A percentile compares a stretch with the other conserved stretches of the same genome.
Conservation (phyloP, 2,113 vertebrate species). For the Myocastor coypus region DNA sequence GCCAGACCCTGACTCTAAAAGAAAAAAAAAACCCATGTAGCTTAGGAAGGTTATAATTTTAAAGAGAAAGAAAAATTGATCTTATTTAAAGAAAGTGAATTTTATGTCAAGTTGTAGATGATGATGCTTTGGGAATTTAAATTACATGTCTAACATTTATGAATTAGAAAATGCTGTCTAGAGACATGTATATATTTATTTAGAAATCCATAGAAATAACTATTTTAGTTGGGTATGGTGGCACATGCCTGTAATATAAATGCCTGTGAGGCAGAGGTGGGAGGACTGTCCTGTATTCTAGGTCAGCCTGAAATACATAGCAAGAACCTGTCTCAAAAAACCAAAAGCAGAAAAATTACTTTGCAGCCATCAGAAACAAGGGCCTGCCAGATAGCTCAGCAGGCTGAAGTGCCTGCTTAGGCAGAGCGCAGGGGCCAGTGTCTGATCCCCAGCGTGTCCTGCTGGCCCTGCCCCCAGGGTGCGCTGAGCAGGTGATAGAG, state of each 20-base stretch:
- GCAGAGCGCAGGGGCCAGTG: too few species aligned
- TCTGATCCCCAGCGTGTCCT: too few species aligned
- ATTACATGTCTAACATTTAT: not conserved
- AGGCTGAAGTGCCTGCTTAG: too few species aligned
- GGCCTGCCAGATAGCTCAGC: too few species aligned
- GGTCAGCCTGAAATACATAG: not conserved
- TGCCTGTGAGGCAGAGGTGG: not conserved
- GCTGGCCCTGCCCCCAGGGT: too few species aligned
- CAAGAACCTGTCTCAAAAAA: not conserved
- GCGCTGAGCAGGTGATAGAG: too few species aligned
- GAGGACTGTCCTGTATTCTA: not conserved
- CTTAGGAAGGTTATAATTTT: not conserved
- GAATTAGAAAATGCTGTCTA: not conserved
- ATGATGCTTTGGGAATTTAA: constrained; percentile 19
- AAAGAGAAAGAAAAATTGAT: not conserved
- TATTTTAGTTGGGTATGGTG: not conserved
- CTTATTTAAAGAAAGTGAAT: not conserved
- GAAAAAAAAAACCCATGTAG: not conserved
- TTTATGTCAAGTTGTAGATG: not conserved
- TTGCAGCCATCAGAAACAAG: not conserved
- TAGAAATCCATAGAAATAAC: not conserved
- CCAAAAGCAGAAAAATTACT: not conserved
- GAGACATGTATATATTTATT: not conserved
- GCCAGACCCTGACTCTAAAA: too few species aligned
- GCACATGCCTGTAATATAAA: not conserved